These are phyloP conservation scores for Meriones unguiculatus DNA, from an alignment of 2,113 vertebrate species.

Conservation along the genomic window DNA sequence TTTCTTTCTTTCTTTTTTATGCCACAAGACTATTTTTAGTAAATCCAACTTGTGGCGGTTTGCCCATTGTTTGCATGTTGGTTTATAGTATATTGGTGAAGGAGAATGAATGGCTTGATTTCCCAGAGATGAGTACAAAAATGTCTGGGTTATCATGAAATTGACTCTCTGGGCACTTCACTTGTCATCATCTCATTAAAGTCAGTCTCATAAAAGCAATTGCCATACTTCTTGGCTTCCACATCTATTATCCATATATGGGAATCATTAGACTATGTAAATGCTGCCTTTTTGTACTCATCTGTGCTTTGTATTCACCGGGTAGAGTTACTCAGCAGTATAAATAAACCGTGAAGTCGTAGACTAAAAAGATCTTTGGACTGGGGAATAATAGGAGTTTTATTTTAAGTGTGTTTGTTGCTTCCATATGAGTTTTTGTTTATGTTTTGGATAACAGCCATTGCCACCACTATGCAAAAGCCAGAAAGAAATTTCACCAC, in stretches of 20 bases:
- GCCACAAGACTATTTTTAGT: constrained; percentile 55
- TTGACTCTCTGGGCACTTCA: constrained; percentile 47
- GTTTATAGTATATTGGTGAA: constrained; percentile 54
- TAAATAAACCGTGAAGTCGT: constrained; percentile 68
- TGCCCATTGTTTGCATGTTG: constrained; percentile 66
- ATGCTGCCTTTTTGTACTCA: constrained; percentile 56
- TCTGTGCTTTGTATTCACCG: constrained; percentile 60
- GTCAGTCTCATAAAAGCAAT: constrained; percentile 60
- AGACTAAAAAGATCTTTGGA: constrained; percentile 69
- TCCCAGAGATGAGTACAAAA: constrained; percentile 64
- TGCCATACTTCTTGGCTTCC: constrained; percentile 54
- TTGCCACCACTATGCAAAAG: constrained; percentile 66
- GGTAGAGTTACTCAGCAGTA: constrained; percentile 64
- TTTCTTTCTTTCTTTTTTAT: constrained; percentile 35
- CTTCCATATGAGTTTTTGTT: constrained; percentile 79
- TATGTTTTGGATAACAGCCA: constrained; percentile 72
- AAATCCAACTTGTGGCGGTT: constrained; percentile 58
- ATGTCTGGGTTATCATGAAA: constrained; percentile 60
- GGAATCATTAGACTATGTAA: constrained; percentile 66
- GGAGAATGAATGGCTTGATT: constrained; percentile 59
- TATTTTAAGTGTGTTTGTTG: constrained; percentile 67
- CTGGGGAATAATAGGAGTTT: constrained; percentile 55
- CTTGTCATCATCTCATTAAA: constrained; percentile 74
- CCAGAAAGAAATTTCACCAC: constrained; percentile 74
- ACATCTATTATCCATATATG: constrained; percentile 46